phyloP scores from a whole-genome alignment of 1,140 invertebrate genomes.

The Heliconius melpomene region DNA sequence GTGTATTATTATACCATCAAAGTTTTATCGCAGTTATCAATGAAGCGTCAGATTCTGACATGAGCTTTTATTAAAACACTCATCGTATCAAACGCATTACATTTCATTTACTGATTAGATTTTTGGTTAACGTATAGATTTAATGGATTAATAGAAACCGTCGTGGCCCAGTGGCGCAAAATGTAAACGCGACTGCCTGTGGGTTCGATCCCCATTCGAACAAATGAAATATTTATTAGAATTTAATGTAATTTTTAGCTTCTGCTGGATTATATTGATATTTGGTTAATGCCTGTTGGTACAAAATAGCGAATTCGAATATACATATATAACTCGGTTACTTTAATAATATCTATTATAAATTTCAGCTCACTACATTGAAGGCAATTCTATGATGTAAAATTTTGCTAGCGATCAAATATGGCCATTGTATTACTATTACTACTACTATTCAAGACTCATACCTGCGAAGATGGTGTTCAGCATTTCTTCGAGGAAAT shows the following conservation, averaged over 20 bases:
- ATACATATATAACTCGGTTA: too few species aligned
- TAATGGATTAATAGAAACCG: neutral
- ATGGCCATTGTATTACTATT: conserved; percentile 25
- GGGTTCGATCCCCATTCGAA: too few species aligned
- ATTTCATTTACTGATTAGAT: conserved; percentile 3
- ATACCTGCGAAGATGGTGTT: conserved; percentile 33
- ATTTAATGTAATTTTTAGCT: too few species aligned
- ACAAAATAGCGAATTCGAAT: neutral
- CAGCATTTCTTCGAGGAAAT: conserved; percentile 49
- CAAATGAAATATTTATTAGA: too few species aligned
- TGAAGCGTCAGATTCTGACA: conserved; percentile 1
- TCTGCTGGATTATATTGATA: too few species aligned
- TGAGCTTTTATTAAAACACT: conserved; percentile 10
- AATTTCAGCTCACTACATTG: neutral
- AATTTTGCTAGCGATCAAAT: conserved; percentile 8
- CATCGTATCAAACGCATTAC: neutral
- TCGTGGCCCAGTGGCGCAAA: too few species aligned
- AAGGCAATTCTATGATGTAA: neutral
- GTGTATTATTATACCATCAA: neutral
- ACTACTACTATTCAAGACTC: conserved; percentile 27
- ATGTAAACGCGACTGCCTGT: too few species aligned
- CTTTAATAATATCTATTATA: too few species aligned
- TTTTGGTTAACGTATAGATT: neutral
- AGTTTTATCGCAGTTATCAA: conserved; percentile 1
- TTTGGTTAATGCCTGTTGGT: too few species aligned